Base-by-base conservation (phyloP, 92 coral and sea anemone species). In the Phenganax marumi region DNA sequence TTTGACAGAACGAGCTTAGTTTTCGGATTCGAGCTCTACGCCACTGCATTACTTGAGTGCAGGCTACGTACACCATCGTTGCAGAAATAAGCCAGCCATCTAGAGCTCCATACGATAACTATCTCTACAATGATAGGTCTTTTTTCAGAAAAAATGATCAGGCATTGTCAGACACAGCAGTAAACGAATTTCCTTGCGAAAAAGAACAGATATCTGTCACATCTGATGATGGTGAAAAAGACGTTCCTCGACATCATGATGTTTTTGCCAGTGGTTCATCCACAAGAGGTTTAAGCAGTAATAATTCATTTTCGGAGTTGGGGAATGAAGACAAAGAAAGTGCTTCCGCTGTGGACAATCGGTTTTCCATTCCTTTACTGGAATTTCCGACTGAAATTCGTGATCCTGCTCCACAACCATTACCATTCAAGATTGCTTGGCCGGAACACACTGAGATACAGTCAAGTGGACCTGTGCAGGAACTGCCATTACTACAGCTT, bases 381-480 rank as follows among this genome's bases (percentile, higher is more conserved):
- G 60, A 62, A 63, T 57, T 78, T 24, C 83, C 83, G 3, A 52
- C 73, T 25, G 83, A 63, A 78, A 16, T 61, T 22, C 54, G 12
- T 19, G 63, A 39, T 48, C 48, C 11, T n/a, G 8, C 71, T 50
- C 65, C 24, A 23, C 26, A 65, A n/a, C 57, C 81, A 6, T 61
- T 78, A 22, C 83, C 83, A 1, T 78, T 78, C 60, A 78, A 63
- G 58, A 78, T 78, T 50, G 83, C 83, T 63, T 78, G 83, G 83
- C 73, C 83, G 12, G 83, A 78, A 19, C 47, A 61, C 33, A 8
- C 55, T 46, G 70, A 64, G 6, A 26, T 49, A 12, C 33, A 61
- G 7, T 12, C 73, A 61, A 63, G 0, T 43, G 54, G 39, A 33
- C 69, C 52, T 12, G 11, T 22, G 8, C 21, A n/a, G 22, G 83